These are phyloP conservation scores for Scalopus aquaticus DNA, from an alignment of 2,113 vertebrate species.

Conservation along the genomic window DNA sequence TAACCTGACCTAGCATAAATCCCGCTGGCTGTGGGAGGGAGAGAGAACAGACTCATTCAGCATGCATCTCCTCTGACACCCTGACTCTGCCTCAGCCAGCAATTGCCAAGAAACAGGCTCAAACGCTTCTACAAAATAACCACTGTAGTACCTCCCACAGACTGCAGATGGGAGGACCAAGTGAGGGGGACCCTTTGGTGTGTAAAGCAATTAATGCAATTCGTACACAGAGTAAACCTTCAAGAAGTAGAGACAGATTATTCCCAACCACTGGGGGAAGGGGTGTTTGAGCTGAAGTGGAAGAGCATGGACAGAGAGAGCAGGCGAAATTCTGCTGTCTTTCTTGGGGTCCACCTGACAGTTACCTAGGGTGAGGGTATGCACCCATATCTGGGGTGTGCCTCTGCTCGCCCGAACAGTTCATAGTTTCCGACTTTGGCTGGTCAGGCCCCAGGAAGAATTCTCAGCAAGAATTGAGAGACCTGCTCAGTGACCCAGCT, in stretches of 20 bases:
- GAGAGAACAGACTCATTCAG: neutral
- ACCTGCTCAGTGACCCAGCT: neutral
- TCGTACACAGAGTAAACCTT: neutral
- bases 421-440: neutral
- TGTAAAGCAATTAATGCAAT: neutral
- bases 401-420: neutral
- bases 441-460: neutral
- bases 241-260: neutral
- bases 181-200: neutral
- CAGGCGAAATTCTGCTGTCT: neutral
- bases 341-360: neutral
- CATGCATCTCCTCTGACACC: neutral
- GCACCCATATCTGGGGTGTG: neutral
- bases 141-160: neutral
- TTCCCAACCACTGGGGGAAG: neutral
- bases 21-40: neutral
- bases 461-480: neutral
- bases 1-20: constrained; percentile 53
- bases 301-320: too few species aligned
- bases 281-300: neutral
- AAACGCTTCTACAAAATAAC: neutral
- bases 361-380: neutral
- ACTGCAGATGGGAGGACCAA: neutral
- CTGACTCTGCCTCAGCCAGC: neutral
- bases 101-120: neutral